Percentiles rank a stretch among this genome's conserved stretches.
These are phyloP conservation scores for Spialia ferax DNA, from an alignment of 2,888 invertebrate genomes.

Conservation along the genomic window DNA sequence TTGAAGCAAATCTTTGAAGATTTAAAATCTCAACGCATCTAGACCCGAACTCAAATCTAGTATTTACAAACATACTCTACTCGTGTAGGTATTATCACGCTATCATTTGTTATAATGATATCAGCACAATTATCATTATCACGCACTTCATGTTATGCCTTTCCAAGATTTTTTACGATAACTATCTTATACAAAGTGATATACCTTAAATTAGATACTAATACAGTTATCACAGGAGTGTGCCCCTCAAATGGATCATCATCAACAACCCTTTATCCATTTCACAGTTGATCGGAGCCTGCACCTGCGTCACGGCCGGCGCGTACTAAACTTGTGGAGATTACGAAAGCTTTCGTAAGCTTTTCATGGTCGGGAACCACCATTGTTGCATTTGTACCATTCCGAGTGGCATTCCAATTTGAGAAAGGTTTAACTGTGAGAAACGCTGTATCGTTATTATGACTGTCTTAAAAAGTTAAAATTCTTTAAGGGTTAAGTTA, in stretches of 20 bases:
- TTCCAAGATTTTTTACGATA: not conserved
- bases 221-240: not conserved
- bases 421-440: slow-evolving; percentile 17
- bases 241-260: not conserved
- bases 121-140: not conserved
- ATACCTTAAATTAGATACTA: not conserved
- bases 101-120: too few species aligned
- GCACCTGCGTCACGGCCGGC: slow-evolving; percentile 43
- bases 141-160: not conserved
- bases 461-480: not conserved
- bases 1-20: too few species aligned
- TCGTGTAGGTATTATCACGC: too few species aligned
- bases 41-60: too few species aligned
- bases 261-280: slow-evolving; percentile 18
- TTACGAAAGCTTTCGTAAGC: slow-evolving; percentile 32
- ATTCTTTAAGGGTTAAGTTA: not conserved
- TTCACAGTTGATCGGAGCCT: slow-evolving; percentile 41
- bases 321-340: not conserved
- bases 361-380: slow-evolving; percentile 26
- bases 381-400: slow-evolving; percentile 22
- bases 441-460: slow-evolving; percentile 11
- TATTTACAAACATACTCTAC: too few species aligned
- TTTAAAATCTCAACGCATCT: too few species aligned
- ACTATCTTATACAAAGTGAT: not conserved
- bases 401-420: slow-evolving; percentile 23